phyloP scores from a whole-genome alignment of 2,113 vertebrate genomes.

The Triplophysa siluroides region DNA sequence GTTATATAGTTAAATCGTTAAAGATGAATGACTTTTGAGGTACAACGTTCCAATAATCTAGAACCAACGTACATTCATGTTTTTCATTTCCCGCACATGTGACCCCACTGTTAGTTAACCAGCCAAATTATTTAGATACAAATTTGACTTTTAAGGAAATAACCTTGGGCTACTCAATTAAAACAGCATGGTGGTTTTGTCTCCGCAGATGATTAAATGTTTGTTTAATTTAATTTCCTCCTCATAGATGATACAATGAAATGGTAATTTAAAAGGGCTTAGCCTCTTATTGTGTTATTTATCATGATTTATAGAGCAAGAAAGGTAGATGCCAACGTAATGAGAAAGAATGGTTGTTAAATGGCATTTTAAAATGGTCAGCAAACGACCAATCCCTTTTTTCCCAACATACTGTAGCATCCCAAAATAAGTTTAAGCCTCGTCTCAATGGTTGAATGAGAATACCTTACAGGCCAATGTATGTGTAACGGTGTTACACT shows the following conservation, averaged over 20 bases:
- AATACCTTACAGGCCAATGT: neutral
- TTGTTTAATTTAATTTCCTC: slow-evolving; percentile 38
- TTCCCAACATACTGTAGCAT: slow-evolving; percentile 57
- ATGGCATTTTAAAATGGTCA: slow-evolving; percentile 68
- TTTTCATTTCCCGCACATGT: neutral
- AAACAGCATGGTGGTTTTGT: neutral
- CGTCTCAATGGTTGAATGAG: neutral
- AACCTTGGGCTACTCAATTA: neutral
- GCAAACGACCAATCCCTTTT: slow-evolving; percentile 66
- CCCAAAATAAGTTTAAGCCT: neutral
- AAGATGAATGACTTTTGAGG: slow-evolving; percentile 3
- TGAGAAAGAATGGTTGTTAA: slow-evolving; percentile 69
- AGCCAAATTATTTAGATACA: neutral
- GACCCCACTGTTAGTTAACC: neutral
- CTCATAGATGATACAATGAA: slow-evolving; percentile 44
- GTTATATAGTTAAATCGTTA: slow-evolving; percentile 43
- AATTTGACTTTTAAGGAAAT: slow-evolving; percentile 26
- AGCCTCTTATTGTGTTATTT: slow-evolving; percentile 60
- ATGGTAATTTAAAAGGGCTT: slow-evolving; percentile 56
- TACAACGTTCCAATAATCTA: neutral
- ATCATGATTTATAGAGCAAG: slow-evolving; percentile 66
- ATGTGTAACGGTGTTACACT: neutral
- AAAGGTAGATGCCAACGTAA: slow-evolving; percentile 60
- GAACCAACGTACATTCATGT: neutral
- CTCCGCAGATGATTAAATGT: slow-evolving; percentile 29